Conservation (phyloP, 2,797 vertebrate genomes). For the Ibycter americanus region DNA sequence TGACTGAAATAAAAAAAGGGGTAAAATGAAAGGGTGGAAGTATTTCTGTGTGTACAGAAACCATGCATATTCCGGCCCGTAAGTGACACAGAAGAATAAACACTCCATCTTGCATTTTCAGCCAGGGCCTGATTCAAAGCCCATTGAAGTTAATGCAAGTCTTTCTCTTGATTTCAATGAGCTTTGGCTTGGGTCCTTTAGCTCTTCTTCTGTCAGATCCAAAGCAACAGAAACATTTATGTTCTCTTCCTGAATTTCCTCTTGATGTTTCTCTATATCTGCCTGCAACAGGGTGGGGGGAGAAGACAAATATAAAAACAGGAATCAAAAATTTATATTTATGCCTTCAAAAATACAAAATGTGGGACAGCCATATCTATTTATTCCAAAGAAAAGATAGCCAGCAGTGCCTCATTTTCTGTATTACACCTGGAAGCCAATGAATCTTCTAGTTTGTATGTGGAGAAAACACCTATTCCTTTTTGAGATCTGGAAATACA, state of each 20-base stretch:
- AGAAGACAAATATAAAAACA: neutral
- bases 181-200: neutral
- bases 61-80: neutral
- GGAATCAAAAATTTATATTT: neutral
- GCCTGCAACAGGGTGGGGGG: neutral
- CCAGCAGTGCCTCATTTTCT: neutral
- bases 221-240: constrained; percentile 8
- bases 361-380: neutral
- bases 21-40: neutral
- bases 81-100: neutral
- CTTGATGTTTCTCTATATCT: neutral
- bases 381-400: neutral
- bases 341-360: neutral
- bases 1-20: neutral
- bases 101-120: neutral
- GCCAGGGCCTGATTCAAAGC: neutral
- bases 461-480: neutral
- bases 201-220: neutral
- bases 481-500: neutral
- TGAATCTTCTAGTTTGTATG: neutral
- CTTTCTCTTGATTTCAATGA: neutral
- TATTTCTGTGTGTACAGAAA: neutral
- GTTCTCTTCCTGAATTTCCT: constrained; percentile 2
- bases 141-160: neutral
- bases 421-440: neutral